Evolutionary conservation across 2,888 invertebrate genomes (phyloP).

Genomic region (Drosophila koepferae): DNA sequence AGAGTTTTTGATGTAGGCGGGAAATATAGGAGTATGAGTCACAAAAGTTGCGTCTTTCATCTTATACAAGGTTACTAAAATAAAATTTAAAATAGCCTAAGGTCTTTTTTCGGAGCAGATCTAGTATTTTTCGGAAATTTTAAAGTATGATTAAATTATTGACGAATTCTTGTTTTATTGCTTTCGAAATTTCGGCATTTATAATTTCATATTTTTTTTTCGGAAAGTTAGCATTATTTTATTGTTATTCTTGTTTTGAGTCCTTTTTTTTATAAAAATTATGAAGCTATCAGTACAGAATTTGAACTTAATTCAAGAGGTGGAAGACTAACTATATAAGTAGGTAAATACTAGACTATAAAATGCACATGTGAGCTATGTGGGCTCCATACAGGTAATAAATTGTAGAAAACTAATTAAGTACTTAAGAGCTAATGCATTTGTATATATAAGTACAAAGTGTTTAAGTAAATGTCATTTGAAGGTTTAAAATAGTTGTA

Average conservation of each 20-base stretch:
- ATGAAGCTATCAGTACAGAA: constrained; percentile 75
- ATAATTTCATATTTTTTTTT: neutral
- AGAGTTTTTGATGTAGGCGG: neutral
- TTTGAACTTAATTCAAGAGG: constrained; percentile 53
- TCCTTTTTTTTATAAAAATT: constrained; percentile 38
- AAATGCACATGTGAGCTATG: constrained; percentile 47
- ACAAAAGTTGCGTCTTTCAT: neutral
- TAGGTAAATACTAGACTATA: constrained; percentile 40
- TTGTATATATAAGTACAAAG: constrained; percentile 54
- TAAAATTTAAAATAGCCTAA: neutral
- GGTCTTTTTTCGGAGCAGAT: no score
- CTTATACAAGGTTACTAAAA: no score
- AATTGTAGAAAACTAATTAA: constrained; percentile 60
- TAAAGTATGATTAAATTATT: neutral
- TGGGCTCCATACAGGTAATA: constrained; percentile 22
- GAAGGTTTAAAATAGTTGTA: constrained; percentile 38
- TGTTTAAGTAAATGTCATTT: constrained; percentile 59
- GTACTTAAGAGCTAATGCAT: constrained; percentile 55
- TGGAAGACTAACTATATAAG: constrained; percentile 67
- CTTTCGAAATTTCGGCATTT: neutral
- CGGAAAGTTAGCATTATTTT: constrained; percentile 58
- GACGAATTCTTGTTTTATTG: neutral
- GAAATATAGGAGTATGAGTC: neutral
- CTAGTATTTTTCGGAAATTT: neutral
- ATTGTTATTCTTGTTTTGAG: constrained; percentile 52